These are phyloP conservation scores for Seriola rivoliana DNA, from an alignment of 2,113 vertebrate species.

Conservation along the genomic window DNA sequence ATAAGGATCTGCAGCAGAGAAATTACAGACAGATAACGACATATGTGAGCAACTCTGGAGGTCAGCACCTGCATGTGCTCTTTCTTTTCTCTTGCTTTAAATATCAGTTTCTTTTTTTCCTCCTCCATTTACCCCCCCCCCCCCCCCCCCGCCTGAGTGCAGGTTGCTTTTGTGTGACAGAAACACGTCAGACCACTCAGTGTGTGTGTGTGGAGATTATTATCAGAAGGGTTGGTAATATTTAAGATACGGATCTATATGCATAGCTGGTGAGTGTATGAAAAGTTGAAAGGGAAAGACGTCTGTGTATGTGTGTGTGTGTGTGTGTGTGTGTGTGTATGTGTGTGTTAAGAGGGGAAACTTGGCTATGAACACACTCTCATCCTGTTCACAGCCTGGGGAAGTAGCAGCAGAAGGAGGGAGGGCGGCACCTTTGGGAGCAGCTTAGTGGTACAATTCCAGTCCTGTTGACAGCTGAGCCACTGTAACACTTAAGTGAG, in stretches of 20 bases:
- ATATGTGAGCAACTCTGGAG: conserved; percentile 81
- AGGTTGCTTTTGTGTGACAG: conserved; percentile 78
- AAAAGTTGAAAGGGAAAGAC: conserved; percentile 72
- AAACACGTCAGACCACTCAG: conserved; percentile 70
- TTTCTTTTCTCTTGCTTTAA: conserved; percentile 60
- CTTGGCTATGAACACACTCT: conserved; percentile 41
- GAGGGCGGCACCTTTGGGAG: conserved; percentile 15
- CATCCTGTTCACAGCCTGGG: conserved; percentile 45
- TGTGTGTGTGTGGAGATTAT: conserved; percentile 74
- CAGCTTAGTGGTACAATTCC: background rate
- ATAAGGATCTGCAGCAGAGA: conserved; percentile 81
- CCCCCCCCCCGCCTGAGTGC: conserved; percentile 40
- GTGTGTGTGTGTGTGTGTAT: conserved; percentile 39
- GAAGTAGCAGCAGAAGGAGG: conserved; percentile 33
- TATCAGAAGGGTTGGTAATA: conserved; percentile 79
- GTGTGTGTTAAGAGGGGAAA: conserved; percentile 40
- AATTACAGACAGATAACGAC: conserved; percentile 83
- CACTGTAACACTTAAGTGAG: conserved; percentile 4
- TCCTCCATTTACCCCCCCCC: conserved; percentile 29
- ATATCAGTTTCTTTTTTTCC: conserved; percentile 7
- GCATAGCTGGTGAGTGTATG: conserved; percentile 71
- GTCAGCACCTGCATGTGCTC: conserved; percentile 82
- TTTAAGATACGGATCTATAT: conserved; percentile 81
- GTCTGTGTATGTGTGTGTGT: conserved; percentile 28
- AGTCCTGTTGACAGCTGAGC: conserved; percentile 33